Conservation (phyloP, 1,140 invertebrate genomes). For the Heliconius hewitsoni region DNA sequence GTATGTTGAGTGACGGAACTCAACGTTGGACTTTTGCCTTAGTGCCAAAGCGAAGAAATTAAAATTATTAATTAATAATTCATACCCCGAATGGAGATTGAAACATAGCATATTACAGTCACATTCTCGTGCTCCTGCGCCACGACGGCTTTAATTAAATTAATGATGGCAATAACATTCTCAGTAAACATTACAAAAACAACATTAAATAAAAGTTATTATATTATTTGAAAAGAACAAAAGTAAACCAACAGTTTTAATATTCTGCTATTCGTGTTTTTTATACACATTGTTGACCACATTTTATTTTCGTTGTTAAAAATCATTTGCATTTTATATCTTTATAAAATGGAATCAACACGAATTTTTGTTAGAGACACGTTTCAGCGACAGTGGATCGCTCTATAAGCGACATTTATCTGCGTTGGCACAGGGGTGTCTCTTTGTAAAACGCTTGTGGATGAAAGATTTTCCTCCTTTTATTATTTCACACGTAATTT, state of each 20-base stretch:
- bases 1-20: no score
- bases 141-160: background rate
- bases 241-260: background rate
- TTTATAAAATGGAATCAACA: slow-evolving; percentile 33
- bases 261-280: background rate
- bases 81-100: no score
- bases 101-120: no score
- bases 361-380: slow-evolving; percentile 54
- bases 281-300: background rate
- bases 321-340: slow-evolving; percentile 29
- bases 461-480: slow-evolving; percentile 74
- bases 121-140: no score
- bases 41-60: no score
- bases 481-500: slow-evolving; percentile 79
- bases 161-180: background rate
- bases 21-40: no score
- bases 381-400: slow-evolving; percentile 63
- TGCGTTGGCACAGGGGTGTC: slow-evolving; percentile 52
- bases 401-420: slow-evolving; percentile 71
- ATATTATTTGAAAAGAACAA: background rate
- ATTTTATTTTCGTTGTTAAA: slow-evolving; percentile 14
- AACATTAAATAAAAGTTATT: background rate
- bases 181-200: background rate
- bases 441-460: slow-evolving; percentile 74
- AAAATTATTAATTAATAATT: no score